Evolutionary conservation across 2,888 invertebrate species (phyloP), one percentile per base, ranked within the genome.

Genomic region (Altica lythri): DNA sequence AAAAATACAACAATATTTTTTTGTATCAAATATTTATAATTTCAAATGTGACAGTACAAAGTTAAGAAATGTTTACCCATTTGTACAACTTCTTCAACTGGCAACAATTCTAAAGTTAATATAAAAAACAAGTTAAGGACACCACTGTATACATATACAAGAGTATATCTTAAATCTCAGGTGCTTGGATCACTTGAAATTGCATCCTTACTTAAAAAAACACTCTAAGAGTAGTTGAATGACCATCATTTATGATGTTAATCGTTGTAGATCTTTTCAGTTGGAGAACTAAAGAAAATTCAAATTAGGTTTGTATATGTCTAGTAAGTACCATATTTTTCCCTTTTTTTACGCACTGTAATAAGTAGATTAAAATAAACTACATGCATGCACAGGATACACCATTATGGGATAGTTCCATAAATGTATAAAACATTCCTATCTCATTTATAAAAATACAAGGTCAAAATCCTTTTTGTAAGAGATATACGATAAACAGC

Each of bases 261-360:
- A 35, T 35, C 35, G 14, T 14, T 35, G 13, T 35, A 5, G 14
- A n/a, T 14, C 17, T 17, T 17, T 35, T 35, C 16, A 35, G 16
- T 35, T 35, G 13, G 16, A 35, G 13, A 35, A 16, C 35, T 13
- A 35, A 35, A 35, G 35, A 14, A 27, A 35, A 35, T 35, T 35
- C 35, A 35, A 35, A 35, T 35, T 35, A 35, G 35, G 35, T 35
- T 16, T 35, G 16, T 13, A 35, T 8, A 35, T 35, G 17, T 35
- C 17, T 35, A n/a, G n/a, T n/a, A n/a, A n/a, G n/a, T n/a, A n/a
- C n/a, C n/a, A n/a, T n/a, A n/a, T n/a, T n/a, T n/a, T n/a, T n/a
- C n/a, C n/a, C n/a, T n/a, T n/a, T n/a, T n/a, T n/a, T n/a, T n/a
- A n/a, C n/a, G n/a, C n/a, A n/a, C n/a, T n/a, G n/a, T n/a, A n/a